Evolutionary conservation across 2,113 vertebrate species (phyloP).

Genomic region (Sorex araneus): DNA sequence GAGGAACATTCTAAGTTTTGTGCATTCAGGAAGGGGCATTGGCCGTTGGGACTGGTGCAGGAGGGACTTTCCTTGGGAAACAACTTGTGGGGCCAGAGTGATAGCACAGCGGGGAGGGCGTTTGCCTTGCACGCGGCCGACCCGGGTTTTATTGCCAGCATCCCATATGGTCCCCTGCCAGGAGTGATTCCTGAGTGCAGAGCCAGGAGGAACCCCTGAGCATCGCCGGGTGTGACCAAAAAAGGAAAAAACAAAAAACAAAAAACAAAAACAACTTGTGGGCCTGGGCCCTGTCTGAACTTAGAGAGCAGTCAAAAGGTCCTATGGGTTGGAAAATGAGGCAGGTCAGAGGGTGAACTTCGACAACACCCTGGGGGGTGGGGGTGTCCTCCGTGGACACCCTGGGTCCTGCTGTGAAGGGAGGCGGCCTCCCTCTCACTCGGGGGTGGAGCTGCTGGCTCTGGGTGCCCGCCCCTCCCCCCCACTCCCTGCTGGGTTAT

Average conservation of each 20-base stretch:
- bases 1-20: too few relatives aligned
- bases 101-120: too few relatives aligned
- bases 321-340: background rate
- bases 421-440: background rate
- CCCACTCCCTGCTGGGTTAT: constrained; percentile 79
- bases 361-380: too few relatives aligned
- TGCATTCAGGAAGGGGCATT: background rate
- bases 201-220: too few relatives aligned
- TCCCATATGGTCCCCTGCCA: too few relatives aligned
- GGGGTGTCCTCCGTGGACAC: background rate
- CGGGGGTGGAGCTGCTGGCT: background rate
- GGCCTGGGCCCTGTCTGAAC: background rate
- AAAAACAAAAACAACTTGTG: background rate
- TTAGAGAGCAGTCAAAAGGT: constrained; percentile 1
- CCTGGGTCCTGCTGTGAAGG: background rate
- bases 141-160: too few relatives aligned
- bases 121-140: too few relatives aligned
- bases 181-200: too few relatives aligned
- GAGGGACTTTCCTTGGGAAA: background rate
- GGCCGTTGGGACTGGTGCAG: background rate
- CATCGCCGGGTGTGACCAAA: too few relatives aligned
- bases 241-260: too few relatives aligned
- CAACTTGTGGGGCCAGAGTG: background rate
- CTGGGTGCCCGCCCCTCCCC: too few relatives aligned
- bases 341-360: background rate